These are phyloP conservation scores for Megaustenia siamemsis DNA, from an alignment of 2,888 invertebrate species.

Conservation along the genomic window DNA sequence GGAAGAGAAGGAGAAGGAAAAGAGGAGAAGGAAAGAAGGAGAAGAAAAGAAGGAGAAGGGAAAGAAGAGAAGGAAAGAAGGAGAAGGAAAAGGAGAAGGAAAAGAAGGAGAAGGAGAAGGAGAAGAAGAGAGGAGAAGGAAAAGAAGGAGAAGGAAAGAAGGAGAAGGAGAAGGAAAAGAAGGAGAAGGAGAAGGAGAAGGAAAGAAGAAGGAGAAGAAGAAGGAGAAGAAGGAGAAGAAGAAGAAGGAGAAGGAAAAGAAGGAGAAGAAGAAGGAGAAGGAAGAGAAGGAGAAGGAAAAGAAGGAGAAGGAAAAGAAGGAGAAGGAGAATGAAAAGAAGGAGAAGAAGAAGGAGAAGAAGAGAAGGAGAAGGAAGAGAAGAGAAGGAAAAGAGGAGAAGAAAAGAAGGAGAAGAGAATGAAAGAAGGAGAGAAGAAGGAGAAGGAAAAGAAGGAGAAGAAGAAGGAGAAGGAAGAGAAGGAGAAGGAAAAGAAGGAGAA, in stretches of 20 bases:
- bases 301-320: too few species aligned
- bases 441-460: too few species aligned
- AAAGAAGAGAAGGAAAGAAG: background rate
- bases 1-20: background rate
- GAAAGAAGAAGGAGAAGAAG: background rate
- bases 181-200: conserved; percentile 16
- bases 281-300: too few species aligned
- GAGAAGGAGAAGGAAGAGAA: background rate
- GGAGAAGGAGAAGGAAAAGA: background rate
- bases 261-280: too few species aligned
- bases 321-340: too few species aligned
- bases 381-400: background rate
- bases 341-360: too few species aligned
- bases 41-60: background rate
- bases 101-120: background rate
- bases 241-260: too few species aligned
- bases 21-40: background rate
- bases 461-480: too few species aligned
- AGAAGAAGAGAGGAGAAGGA: background rate
- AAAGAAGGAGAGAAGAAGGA: background rate
- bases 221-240: too few species aligned
- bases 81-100: too few species aligned
- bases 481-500: too few species aligned
- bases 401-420: background rate
- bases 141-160: background rate